phyloP scores from a whole-genome alignment of 2,888 invertebrate species.

The Lapara coniferarum region DNA sequence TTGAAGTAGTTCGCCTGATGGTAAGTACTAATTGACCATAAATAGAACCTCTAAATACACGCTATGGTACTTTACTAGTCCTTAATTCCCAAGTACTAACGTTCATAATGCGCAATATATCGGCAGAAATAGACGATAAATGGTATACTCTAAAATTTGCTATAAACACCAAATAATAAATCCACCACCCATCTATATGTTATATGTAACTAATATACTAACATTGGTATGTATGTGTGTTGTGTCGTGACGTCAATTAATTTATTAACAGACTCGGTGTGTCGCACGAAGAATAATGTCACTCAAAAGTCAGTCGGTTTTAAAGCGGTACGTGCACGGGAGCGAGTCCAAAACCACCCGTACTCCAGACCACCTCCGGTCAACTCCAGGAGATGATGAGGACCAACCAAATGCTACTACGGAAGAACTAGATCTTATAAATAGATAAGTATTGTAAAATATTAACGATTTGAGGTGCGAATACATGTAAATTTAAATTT shows the following conservation, averaged over 20 bases:
- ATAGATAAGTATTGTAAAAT: background rate
- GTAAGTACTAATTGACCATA: too few species aligned
- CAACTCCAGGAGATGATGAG: constrained; percentile 34
- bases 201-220: constrained; percentile 1
- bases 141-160: too few species aligned
- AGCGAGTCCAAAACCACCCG: constrained; percentile 64
- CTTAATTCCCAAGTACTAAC: too few species aligned
- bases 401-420: background rate
- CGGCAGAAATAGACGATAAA: too few species aligned
- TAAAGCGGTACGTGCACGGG: constrained; percentile 71
- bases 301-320: constrained; percentile 75
- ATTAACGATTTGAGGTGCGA: background rate
- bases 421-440: background rate
- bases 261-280: constrained; percentile 60
- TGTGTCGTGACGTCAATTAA: constrained; percentile 52
- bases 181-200: background rate
- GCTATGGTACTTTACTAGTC: too few species aligned
- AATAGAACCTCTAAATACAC: too few species aligned
- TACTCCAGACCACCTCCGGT: constrained; percentile 59
- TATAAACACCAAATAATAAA: background rate
- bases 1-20: too few species aligned
- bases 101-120: too few species aligned
- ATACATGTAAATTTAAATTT: background rate
- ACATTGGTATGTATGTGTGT: constrained; percentile 34
- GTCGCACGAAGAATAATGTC: constrained; percentile 48